These are phyloP conservation scores for Cherax destructor DNA, from an alignment of 1,140 invertebrate species.

Conservation along the genomic window DNA sequence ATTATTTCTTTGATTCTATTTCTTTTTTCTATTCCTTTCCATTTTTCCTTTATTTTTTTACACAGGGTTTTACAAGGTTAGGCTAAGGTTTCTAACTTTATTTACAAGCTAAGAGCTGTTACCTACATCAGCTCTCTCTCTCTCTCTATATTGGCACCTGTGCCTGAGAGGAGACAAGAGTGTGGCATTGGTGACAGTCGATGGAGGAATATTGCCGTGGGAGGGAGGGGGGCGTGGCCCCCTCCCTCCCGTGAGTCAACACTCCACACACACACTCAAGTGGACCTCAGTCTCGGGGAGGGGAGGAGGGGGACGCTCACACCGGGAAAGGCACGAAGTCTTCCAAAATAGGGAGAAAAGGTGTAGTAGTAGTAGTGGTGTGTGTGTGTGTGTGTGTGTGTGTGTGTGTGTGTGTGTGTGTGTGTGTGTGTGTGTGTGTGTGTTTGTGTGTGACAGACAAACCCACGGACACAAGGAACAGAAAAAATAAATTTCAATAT, in stretches of 20 bases:
- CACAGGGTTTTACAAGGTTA: too few species aligned
- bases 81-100: too few species aligned
- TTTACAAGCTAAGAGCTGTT: too few species aligned
- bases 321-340: not conserved
- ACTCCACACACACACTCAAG: not conserved
- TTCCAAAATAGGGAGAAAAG: not conserved
- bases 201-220: slow-evolving; percentile 22
- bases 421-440: too few species aligned
- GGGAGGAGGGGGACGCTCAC: not conserved
- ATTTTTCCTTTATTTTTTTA: not conserved
- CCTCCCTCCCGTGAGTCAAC: slow-evolving; percentile 12
- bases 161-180: not conserved
- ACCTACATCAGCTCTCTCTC: not conserved
- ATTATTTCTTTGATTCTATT: too few species aligned
- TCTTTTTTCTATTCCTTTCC: not conserved
- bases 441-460: too few species aligned
- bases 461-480: too few species aligned
- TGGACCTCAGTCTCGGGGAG: not conserved
- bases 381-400: too few species aligned
- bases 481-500: too few species aligned
- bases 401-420: too few species aligned
- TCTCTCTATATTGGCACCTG: not conserved
- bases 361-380: not conserved
- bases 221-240: not conserved
- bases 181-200: slow-evolving; percentile 18